Evolutionary conservation across 2,113 vertebrate species (phyloP), one percentile per base, ranked within the genome.

Genomic region (Geococcyx californianus): DNA sequence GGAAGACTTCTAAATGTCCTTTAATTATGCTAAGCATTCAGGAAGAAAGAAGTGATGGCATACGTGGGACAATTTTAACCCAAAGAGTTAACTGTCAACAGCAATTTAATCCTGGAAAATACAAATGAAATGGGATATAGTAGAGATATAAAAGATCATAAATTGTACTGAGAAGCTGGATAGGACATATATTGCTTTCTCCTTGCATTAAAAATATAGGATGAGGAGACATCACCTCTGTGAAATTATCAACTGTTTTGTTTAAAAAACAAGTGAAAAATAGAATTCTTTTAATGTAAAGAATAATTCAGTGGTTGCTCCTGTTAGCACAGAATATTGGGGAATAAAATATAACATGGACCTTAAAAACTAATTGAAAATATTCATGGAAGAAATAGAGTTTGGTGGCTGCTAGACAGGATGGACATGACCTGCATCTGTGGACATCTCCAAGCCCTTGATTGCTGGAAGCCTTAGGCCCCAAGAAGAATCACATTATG

Each of bases 401-500:
- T 45, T 74, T 69, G 20, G 8, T 68, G 36, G 11, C 28, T 58
- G 28, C 44, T 44, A 34, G 26, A 15, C 3, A 44, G 23, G 18
- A 63, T 28, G 33, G 26, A 55, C 14, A 16, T 4, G 19, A 49
- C 11, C 36, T 24, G 3, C 18, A 36, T 33, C 44, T 45, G 40
- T 78, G 26, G 29, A 64, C 59, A 9, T 70, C 29, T 85, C n/a
- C 38, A 52, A 34, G 16, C 6, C 25, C 12, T 84, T 36, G 36
- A 19, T 8, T 16, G 6, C 9, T 34, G 42, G 42, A 89, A 80
- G 12, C 12, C 12, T 12, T 64, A 24, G 10, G 15, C 15, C 56
- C 66, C 13, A 25, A 49, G 36, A 36, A 44, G 10, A 59, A 20
- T 54, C 44, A 54, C 1, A 1, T 6, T 25, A 17, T 0, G 1